Conservation (phyloP, 2,113 vertebrate species). For the Asarcornis scutulata region DNA sequence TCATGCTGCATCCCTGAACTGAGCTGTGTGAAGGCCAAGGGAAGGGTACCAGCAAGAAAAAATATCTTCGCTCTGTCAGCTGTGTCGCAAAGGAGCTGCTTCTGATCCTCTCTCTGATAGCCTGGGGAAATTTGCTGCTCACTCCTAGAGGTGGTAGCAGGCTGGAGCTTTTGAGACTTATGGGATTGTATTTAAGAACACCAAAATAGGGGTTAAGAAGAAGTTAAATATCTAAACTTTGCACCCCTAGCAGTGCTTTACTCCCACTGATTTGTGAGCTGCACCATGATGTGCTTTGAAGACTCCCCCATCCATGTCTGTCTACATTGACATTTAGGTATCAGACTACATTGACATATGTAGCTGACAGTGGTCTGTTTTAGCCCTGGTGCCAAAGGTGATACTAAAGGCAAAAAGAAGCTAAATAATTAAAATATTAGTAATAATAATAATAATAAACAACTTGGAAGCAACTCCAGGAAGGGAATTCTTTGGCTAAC, state of each 20-base stretch:
- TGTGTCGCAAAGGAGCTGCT: neutral
- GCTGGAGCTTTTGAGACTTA: neutral
- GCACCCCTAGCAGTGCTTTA: neutral
- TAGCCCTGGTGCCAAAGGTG: neutral
- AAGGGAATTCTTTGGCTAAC: neutral
- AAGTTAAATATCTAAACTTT: neutral
- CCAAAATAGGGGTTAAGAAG: neutral
- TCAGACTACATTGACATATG: neutral
- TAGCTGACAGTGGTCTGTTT: neutral
- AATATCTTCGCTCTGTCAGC: neutral
- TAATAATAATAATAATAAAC: too few relatives aligned
- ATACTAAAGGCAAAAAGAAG: neutral
- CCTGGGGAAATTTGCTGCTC: neutral
- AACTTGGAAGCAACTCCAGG: neutral
- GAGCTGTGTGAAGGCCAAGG: neutral
- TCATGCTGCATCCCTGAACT: neutral
- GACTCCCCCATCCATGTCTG: neutral
- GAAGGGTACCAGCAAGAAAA: neutral
- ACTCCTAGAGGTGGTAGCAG: neutral
- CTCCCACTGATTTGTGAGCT: neutral
- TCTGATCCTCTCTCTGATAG: neutral
- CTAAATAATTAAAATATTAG: neutral
- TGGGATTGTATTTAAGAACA: neutral
- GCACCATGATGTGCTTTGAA: neutral
- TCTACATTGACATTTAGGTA: fast-evolving